Evolutionary conservation across 2,113 vertebrate genomes (phyloP).

Genomic region (Pogona vitticeps): DNA sequence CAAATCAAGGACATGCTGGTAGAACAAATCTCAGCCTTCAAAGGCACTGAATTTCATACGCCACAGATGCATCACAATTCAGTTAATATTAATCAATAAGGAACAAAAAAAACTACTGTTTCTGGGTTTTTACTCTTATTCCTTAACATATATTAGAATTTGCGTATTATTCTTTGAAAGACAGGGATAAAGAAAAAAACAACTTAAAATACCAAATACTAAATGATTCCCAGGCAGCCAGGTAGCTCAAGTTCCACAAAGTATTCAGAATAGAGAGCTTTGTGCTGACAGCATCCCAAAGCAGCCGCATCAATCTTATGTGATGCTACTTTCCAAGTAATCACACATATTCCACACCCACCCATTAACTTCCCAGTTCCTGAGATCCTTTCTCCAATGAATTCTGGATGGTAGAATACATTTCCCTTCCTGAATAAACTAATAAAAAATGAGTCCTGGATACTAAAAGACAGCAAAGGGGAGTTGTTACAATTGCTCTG

Average conservation of each 20-base stretch:
- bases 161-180: background rate
- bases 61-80: background rate
- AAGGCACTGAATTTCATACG: slow-evolving; percentile 12
- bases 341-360: slow-evolving; percentile 2
- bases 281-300: background rate
- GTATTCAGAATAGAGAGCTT: slow-evolving; percentile 28
- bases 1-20: slow-evolving; percentile 25
- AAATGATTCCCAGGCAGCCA: background rate
- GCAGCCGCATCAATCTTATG: background rate
- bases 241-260: background rate
- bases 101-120: slow-evolving; percentile 23
- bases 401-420: slow-evolving; percentile 34
- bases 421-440: background rate
- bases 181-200: background rate
- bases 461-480: background rate
- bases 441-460: background rate
- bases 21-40: background rate
- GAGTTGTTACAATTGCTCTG: slow-evolving; percentile 4
- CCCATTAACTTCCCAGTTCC: slow-evolving; percentile 13
- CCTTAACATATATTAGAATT: background rate
- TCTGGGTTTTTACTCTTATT: background rate
- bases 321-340: background rate
- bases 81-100: background rate
- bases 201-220: background rate
- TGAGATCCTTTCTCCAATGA: slow-evolving; percentile 20